phyloP scores from a whole-genome alignment of 2,797 vertebrate species.

The Sebastes matsubarae region DNA sequence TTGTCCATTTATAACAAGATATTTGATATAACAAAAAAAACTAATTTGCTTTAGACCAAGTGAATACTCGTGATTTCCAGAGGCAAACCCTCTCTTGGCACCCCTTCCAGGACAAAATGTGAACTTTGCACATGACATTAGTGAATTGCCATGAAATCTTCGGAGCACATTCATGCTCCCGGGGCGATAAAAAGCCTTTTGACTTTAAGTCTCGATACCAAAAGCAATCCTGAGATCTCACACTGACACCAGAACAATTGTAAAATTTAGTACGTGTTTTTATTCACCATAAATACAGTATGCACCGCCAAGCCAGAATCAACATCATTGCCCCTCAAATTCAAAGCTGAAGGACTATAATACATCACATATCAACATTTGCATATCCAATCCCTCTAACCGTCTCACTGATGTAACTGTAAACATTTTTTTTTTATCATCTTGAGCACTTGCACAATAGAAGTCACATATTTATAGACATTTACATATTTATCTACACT shows the following conservation, averaged over 20 bases:
- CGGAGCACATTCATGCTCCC: background rate
- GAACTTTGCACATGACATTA: background rate
- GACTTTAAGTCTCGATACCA: background rate
- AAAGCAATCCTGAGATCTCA: background rate
- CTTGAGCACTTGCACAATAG: conserved; percentile 66
- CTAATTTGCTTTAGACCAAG: background rate
- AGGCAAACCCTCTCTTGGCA: background rate
- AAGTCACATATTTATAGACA: conserved; percentile 69
- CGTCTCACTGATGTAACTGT: conserved; percentile 38
- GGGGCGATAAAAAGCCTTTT: background rate
- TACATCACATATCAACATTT: conserved; percentile 49
- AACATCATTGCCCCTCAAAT: conserved; percentile 30
- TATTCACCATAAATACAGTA: conserved; percentile 70
- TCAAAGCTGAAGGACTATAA: conserved; percentile 39
- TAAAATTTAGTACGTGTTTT: conserved; percentile 59
- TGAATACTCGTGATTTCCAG: background rate
- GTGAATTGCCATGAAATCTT: background rate
- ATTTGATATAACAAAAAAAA: background rate
- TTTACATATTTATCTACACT: conserved; percentile 71
- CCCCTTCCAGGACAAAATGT: background rate
- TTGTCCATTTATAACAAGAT: background rate
- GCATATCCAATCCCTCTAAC: conserved; percentile 23
- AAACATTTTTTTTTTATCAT: conserved; percentile 42
- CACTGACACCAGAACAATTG: background rate
- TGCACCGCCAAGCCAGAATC: conserved; percentile 47